Conservation (phyloP, 2,113 vertebrate genomes). For the Gasterosteus aculeatus region DNA sequence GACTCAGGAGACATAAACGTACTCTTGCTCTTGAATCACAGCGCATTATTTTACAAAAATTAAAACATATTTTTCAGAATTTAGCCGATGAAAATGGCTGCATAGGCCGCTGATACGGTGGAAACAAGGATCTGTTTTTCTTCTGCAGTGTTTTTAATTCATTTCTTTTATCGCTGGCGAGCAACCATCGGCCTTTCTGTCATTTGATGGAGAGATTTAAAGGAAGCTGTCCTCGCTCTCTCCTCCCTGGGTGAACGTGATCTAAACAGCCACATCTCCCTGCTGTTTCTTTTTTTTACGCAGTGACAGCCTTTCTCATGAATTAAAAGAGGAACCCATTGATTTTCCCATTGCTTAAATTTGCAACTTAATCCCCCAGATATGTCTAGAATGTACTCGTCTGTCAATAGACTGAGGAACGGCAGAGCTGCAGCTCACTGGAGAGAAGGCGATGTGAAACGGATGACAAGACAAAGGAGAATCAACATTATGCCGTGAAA, state of each 20-base stretch:
- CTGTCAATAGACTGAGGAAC: conserved; percentile 74
- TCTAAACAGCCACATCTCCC: conserved; percentile 66
- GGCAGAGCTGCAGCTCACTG: conserved; percentile 30
- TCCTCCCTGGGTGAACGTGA: conserved; percentile 68
- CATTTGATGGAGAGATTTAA: conserved; percentile 74
- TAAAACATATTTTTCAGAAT: conserved; percentile 11
- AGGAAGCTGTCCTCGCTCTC: conserved; percentile 55
- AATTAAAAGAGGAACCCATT: conserved; percentile 80
- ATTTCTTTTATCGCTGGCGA: conserved; percentile 44
- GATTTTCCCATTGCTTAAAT: conserved; percentile 82
- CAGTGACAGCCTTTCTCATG: conserved; percentile 77
- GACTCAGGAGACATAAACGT: conserved; percentile 47
- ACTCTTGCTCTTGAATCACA: conserved; percentile 30
- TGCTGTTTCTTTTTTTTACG: conserved; percentile 55
- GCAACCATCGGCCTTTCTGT: conserved; percentile 40
- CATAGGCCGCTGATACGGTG: conserved; percentile 19
- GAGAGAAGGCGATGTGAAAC: conserved; percentile 42
- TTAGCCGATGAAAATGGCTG: conserved; percentile 19
- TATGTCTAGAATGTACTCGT: conserved; percentile 73
- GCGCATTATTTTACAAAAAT: conserved; percentile 29
- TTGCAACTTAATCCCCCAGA: conserved; percentile 78
- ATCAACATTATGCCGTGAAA: conserved; percentile 37
- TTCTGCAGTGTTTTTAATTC: conserved; percentile 31
- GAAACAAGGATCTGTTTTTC: conserved; percentile 44
- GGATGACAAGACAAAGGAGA: conserved; percentile 69